These are phyloP conservation scores for Thereva unica DNA, from an alignment of 2,888 invertebrate genomes.

Conservation along the genomic window DNA sequence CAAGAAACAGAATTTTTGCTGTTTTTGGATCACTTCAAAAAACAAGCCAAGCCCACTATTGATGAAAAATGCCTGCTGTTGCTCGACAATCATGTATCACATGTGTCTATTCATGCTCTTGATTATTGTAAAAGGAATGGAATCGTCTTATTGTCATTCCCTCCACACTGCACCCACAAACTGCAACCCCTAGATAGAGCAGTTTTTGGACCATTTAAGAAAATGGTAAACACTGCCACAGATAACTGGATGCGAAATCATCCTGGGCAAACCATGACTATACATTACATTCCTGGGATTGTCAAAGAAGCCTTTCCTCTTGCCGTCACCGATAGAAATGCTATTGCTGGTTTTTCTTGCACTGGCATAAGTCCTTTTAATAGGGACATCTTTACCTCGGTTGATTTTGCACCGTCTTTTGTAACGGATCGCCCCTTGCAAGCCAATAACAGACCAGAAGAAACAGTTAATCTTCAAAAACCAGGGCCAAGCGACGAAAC, in stretches of 20 bases:
- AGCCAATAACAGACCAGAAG: no score
- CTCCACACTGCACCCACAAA: not conserved
- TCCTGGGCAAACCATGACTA: conserved; percentile 1
- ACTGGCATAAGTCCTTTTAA: no score
- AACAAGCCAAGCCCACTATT: no score
- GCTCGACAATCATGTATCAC: no score
- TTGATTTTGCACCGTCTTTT: not conserved
- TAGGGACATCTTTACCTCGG: no score
- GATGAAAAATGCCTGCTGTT: no score
- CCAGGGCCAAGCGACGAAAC: no score
- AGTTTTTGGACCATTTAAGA: not conserved
- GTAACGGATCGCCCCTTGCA: conserved; percentile 7
- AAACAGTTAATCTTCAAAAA: no score
- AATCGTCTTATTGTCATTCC: not conserved
- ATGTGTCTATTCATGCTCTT: conserved; percentile 1
- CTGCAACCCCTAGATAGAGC: not conserved
- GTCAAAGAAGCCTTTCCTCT: not conserved
- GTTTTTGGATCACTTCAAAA: conserved; percentile 6
- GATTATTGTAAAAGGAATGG: not conserved
- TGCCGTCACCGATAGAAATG: not conserved
- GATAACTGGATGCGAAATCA: not conserved
- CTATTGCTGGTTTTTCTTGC: not conserved
- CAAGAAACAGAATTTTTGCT: not conserved
- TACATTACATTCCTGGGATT: not conserved
- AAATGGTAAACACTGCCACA: not conserved